Percentiles rank a stretch among this genome's conserved stretches.
Conservation (phyloP, 2,888 invertebrate species). For the Patella pellucida region DNA sequence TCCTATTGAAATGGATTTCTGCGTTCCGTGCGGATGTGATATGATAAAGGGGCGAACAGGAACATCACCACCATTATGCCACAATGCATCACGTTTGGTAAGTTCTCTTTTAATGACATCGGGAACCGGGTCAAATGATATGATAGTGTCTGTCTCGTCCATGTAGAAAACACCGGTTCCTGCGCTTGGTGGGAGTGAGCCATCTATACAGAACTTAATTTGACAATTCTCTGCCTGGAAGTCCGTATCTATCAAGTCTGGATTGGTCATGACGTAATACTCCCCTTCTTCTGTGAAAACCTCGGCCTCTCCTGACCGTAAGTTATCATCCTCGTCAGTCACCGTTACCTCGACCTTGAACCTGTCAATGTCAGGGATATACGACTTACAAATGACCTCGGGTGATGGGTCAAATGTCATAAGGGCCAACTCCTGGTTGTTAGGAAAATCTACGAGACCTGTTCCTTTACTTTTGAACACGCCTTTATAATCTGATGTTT, state of each 20-base stretch:
- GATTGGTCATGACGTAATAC: constrained; percentile 7
- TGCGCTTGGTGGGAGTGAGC: neutral
- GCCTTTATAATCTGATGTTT: constrained; percentile 6
- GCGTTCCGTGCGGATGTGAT: neutral
- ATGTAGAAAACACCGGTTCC: constrained; percentile 1
- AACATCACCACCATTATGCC: neutral
- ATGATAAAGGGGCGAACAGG: neutral
- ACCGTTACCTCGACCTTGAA: constrained; percentile 3
- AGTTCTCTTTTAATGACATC: constrained; percentile 1
- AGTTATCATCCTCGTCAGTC: neutral
- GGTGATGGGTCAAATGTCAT: constrained; percentile 4
- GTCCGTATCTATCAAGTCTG: constrained; percentile 3
- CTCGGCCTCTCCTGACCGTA: neutral
- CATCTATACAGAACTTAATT: constrained; percentile 1
- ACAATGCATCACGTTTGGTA: neutral
- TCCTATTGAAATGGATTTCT: neutral
- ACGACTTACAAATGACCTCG: constrained; percentile 2
- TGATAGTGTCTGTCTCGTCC: neutral
- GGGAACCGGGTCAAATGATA: neutral
- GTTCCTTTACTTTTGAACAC: neutral
- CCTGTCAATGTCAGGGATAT: neutral
- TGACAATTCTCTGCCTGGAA: constrained; percentile 6
- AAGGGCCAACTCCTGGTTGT: neutral
- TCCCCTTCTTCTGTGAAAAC: constrained; percentile 2
- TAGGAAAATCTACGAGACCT: neutral